Evolutionary conservation across 2,888 invertebrate species (phyloP), one percentile per base, ranked within the genome.

Genomic region (Sthenelais limicola): DNA sequence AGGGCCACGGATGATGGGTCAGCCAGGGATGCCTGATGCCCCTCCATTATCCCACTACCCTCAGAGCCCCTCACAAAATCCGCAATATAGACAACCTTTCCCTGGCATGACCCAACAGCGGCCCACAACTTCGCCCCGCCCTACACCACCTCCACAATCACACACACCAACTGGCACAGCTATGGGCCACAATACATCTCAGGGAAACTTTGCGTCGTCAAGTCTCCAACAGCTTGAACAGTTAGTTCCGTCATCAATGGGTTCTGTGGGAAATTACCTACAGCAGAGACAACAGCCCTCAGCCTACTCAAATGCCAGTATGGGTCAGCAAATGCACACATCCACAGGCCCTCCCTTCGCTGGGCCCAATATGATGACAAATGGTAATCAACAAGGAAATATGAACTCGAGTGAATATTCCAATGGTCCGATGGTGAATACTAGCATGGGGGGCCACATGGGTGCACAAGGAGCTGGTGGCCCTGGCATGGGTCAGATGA

Each of bases 141-240:
- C 72, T 12, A 73, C 73, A 26, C 69, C 76, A 32, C 69, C 77
- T 12, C 77, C 79, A n/a, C 74, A 76, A 21, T 73, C 72, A n/a
- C 67, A 32, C 43, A 73, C 74, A 24, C 35, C 72, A 7, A 47
- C 54, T 12, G 68, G 67, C 4, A 54, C 71, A 38, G 32, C 71
- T 5, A 56, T 52, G 26, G 67, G 21, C 21, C 72, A 73, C 67
- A 72, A 75, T 9, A 75, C 74, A 48, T 78, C 81, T 80, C 82
- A 81, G 80, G 80, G 80, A 77, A 78, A 73, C 52, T 78, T 78
- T 51, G 72, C 78, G 35, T 79, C 78, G 67, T 79, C 80, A 15
- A 78, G 78, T 26, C 72, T 80, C 26, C 80, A 80, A 52, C 80
- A 80, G 66, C 56, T 80, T 21, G 69, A 70, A 32, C 73, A 75